Evolutionary conservation across 2,797 vertebrate species (phyloP).

Genomic region (Cirrhinus molitorella): DNA sequence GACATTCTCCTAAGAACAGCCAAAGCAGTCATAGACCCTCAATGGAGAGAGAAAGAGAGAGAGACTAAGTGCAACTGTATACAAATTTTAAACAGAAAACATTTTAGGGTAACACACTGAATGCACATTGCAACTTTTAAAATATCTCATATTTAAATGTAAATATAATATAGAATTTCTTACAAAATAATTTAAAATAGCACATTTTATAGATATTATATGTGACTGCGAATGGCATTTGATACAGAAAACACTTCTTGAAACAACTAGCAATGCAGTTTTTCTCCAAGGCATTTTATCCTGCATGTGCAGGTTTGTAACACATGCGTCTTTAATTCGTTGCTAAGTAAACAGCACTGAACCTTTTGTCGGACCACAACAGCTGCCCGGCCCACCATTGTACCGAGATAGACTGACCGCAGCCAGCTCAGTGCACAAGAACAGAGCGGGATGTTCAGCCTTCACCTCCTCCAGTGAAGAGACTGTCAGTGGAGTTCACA

Average conservation of each 20-base stretch:
- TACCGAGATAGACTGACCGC: constrained; percentile 85
- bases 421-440: constrained; percentile 89
- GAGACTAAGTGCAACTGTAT: constrained; percentile 39
- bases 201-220: too few relatives aligned
- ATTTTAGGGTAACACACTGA: not conserved
- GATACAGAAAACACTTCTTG: not conserved
- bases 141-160: not conserved
- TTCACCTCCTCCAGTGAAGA: constrained; percentile 78
- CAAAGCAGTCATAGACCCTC: constrained; percentile 70
- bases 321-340: constrained; percentile 78
- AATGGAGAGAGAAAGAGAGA: constrained; percentile 58
- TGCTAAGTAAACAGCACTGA: constrained; percentile 90
- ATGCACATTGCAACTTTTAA: not conserved
- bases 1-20: constrained; percentile 77
- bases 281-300: constrained; percentile 63
- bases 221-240: too few relatives aligned
- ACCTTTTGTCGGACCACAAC: constrained; percentile 86
- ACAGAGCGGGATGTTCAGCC: constrained; percentile 87
- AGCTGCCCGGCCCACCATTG: constrained; percentile 91
- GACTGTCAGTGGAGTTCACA: constrained; percentile 56
- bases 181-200: not conserved
- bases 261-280: not conserved
- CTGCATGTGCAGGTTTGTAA: constrained; percentile 79
- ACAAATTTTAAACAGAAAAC: not conserved
- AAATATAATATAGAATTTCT: not conserved